Base-by-base conservation (phyloP, 2,797 vertebrate genomes). In the Myiothlypis coronata region DNA sequence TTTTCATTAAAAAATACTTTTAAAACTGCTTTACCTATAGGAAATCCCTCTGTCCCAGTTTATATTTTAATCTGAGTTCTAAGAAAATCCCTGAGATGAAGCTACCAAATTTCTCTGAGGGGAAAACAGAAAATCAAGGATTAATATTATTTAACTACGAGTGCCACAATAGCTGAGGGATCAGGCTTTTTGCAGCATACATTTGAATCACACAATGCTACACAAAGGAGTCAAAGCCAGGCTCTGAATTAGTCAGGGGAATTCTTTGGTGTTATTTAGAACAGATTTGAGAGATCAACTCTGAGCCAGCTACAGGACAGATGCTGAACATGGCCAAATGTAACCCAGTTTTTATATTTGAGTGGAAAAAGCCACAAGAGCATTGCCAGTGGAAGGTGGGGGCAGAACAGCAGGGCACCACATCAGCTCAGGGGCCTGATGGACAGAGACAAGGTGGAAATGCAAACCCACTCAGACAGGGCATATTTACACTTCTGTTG, bases 61-160 rank as follows among this genome's bases (percentile, higher is more conserved):
- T 92, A 37, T 57, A 77, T 63, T 84, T 92, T 94, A 92, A 94
- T 92, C 68, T 37, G 56, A 78, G 50, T 88, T 92, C 82, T 60
- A 91, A 79, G 79, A 96, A 95, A 95, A 93, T 91, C 87, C 67
- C 59, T 0, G 5, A 63, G 69, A 86, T 90, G 55, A 81, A 86
- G 17, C 59, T 86, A 69, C 28, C 50, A 90, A 88, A 65, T 71
- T 79, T 93, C 94, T 95, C 74, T 83, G 59, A 87, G 67, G 18
- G 30, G 26, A 83, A 71, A 87, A 57, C 3, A 78, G 69, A 75
- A 94, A 78, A 89, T 63, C 32, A 37, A 67, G 91, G 76, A 92
- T 91, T 92, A 92, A 39, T 43, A 49, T 61, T 64, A 81, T 77
- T 87, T 68, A 90, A 69, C 41, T 74, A 19, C 43, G 65, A 56